phyloP scores from a whole-genome alignment of 2,113 vertebrate genomes.

The Sprattus sprattus region DNA sequence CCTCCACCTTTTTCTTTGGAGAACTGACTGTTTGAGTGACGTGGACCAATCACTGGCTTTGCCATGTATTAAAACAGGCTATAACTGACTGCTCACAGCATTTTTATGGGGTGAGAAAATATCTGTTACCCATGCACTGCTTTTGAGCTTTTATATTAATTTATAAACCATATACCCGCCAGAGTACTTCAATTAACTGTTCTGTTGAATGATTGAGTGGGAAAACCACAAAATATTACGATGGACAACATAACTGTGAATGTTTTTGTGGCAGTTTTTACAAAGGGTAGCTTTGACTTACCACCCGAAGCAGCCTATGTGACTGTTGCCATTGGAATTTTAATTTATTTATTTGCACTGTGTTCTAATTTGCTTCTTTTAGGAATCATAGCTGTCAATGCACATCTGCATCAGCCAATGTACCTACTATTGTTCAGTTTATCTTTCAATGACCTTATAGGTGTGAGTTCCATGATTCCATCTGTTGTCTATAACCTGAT shows the following conservation, averaged over 20 bases:
- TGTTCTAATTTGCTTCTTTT: conserved; percentile 34
- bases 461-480: conserved; percentile 31
- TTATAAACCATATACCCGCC: background rate
- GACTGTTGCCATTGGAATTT: conserved; percentile 22
- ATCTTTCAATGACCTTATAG: conserved; percentile 32
- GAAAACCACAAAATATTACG: background rate
- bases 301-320: background rate
- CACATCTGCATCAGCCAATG: conserved; percentile 43
- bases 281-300: background rate
- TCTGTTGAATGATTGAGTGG: background rate
- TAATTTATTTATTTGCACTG: conserved; percentile 43
- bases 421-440: conserved; percentile 43
- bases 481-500: conserved; percentile 30
- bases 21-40: background rate
- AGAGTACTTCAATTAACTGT: background rate
- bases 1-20: background rate
- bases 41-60: background rate
- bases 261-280: background rate
- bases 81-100: too few species aligned
- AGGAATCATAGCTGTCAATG: conserved; percentile 29
- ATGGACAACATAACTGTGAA: background rate
- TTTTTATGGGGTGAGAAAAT: background rate
- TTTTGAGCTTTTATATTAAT: too few species aligned
- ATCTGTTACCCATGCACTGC: background rate
- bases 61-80: background rate